These are phyloP conservation scores for Musca domestica DNA, from an alignment of 1,140 invertebrate species.

Conservation along the genomic window DNA sequence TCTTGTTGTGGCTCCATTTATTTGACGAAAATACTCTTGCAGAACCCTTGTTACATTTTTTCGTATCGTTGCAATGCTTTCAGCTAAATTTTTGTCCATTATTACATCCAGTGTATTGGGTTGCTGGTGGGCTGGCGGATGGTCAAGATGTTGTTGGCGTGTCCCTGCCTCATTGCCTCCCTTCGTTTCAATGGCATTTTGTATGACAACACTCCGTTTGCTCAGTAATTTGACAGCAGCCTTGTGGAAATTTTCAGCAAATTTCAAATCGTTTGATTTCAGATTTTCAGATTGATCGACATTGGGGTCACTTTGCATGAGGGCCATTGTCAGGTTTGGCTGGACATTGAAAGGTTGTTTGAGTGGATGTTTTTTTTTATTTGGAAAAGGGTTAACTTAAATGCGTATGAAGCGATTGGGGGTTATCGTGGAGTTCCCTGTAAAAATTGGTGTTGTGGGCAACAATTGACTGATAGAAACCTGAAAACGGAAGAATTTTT, in stretches of 20 bases:
- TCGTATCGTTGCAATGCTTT: constrained; percentile 26
- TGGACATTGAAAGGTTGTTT: too few relatives aligned
- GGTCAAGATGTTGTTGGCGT: constrained; percentile 17
- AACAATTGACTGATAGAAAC: too few relatives aligned
- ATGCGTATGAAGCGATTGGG: too few relatives aligned
- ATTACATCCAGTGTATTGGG: background rate
- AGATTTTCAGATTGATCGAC: background rate
- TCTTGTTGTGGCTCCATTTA: constrained; percentile 12
- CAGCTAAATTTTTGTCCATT: constrained; percentile 20
- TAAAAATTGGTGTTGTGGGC: too few relatives aligned
- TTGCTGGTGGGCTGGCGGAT: background rate
- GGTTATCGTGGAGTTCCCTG: too few relatives aligned
- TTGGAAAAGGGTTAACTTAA: too few relatives aligned
- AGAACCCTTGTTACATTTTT: constrained; percentile 27
- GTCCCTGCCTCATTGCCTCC: too few relatives aligned
- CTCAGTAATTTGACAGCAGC: background rate
- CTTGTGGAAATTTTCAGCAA: background rate
- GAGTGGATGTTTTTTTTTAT: too few relatives aligned
- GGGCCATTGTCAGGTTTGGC: too few relatives aligned
- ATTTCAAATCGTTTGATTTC: constrained; percentile 3
- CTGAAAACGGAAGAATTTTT: too few relatives aligned
- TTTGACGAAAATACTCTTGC: constrained; percentile 28
- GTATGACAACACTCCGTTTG: background rate
- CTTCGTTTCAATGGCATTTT: background rate
- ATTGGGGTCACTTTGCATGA: background rate